Base-by-base conservation (phyloP, 2,888 invertebrate species). In the Myopa testacea region DNA sequence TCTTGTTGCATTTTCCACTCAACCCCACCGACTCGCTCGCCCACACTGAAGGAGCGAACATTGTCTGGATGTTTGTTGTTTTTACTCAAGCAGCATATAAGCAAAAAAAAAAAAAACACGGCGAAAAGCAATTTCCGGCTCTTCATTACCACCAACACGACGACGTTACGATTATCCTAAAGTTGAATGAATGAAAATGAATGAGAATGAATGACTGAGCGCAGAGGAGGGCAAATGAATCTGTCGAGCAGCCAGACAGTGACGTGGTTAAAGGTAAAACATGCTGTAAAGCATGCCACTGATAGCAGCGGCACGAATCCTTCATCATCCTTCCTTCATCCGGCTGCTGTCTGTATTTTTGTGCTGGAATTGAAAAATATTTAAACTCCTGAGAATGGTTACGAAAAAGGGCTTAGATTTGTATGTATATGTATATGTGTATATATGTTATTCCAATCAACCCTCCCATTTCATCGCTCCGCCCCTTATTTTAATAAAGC, bases 111-210 rank as follows among this genome's bases (percentile, higher is more conserved):
- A 55, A 58, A n/a, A 72, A 45, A 73, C 34, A 62, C 50, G 45
- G 34, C 63, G 50, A 63, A 73, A 73, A 73, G 50, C 40, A 73
- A 73, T 63, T 63, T 73, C 63, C 63, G 63, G 73, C 50, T 60
- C 37, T 73, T 73, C 62, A 73, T 73, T 73, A 73, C 37, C 45
- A 19, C 50, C 63, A 45, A 63, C 73, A 50, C 40, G 45, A 45
- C 62, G 63, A 63, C 34, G 26, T 62, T 50, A 12, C 50, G 73
- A 73, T 73, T 63, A 63, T 73, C 34, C 73, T 50, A 10, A 26
- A 58, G 70, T 26, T 38, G 70, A 52, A 37, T 58, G 58, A 52
- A 52, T 70, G 50, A 4, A 12, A 45, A 34, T 67, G 37, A 67
- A 40, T 40, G 37, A 67, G 37, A 40, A 37, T 19, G 40, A 40